Conservation (phyloP, 2,113 vertebrate genomes). For the Pogonocichla stellata region DNA sequence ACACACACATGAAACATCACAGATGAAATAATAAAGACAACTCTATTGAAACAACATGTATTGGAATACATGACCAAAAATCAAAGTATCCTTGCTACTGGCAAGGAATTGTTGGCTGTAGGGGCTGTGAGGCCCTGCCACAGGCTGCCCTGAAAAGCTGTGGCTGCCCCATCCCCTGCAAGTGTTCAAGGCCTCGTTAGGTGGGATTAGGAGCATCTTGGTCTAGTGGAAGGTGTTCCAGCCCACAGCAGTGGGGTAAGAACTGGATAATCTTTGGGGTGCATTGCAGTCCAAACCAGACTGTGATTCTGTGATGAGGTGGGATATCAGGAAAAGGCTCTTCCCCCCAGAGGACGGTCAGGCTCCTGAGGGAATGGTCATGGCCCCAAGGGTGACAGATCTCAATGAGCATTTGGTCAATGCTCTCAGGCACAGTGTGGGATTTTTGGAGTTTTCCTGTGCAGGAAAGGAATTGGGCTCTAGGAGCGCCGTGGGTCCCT, state of each 20-base stretch:
- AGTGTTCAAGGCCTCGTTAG: not conserved
- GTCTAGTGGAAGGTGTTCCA: not conserved
- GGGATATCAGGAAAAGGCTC: not conserved
- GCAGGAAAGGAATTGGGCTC: not conserved
- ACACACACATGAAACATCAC: not conserved
- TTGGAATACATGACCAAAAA: not conserved
- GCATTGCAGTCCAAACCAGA: not conserved
- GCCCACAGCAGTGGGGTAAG: not conserved
- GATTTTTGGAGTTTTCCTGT: not conserved
- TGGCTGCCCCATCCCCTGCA: not conserved
- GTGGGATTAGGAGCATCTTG: not conserved
- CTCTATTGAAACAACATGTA: not conserved
- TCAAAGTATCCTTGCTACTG: not conserved
- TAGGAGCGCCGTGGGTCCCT: accelerated
- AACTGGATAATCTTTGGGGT: not conserved
- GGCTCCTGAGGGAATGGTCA: not conserved
- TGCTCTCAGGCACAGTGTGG: no score
- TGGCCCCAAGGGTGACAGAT: not conserved
- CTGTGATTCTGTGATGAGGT: not conserved
- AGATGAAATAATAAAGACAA: not conserved
- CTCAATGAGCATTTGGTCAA: accelerated
- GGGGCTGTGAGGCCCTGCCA: not conserved
- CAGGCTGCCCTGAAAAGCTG: not conserved
- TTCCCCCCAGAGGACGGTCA: not conserved
- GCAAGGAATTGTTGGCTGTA: not conserved